Evolutionary conservation across 92 coral and sea anemone genomes (phyloP).

Genomic region (Paramuricea clavata): DNA sequence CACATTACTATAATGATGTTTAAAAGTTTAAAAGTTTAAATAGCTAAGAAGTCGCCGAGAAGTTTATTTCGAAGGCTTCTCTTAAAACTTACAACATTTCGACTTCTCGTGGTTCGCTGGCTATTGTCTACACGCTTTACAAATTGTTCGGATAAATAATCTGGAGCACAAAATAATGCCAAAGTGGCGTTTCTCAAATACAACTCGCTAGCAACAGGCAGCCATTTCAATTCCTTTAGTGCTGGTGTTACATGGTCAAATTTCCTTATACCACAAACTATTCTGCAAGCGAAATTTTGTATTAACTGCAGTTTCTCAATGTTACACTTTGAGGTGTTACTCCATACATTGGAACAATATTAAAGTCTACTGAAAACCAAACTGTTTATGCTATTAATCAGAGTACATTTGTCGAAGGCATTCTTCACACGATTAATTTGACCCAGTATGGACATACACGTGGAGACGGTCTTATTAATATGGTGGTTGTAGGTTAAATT

Average conservation of each 20-base stretch:
- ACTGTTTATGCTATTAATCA: conserved; percentile 11
- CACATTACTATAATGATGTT: no score
- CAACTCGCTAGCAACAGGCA: background rate
- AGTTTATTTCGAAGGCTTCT: background rate
- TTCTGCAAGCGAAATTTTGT: background rate
- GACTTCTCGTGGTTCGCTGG: background rate
- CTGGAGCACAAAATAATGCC: conserved; percentile 66
- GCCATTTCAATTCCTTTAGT: background rate
- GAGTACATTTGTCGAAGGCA: conserved; percentile 21
- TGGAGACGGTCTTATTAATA: no score
- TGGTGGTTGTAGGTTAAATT: conserved; percentile 35
- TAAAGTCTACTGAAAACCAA: conserved; percentile 36
- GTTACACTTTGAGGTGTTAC: conserved; percentile 35
- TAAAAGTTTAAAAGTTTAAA: no score
- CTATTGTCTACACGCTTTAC: background rate
- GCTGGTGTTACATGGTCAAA: background rate
- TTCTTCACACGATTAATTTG: conserved; percentile 42
- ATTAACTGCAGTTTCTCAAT: background rate
- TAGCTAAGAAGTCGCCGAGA: no score
- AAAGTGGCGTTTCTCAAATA: conserved; percentile 15
- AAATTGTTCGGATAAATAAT: conserved; percentile 52
- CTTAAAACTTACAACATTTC: background rate
- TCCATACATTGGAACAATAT: conserved; percentile 62
- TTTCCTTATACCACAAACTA: background rate
- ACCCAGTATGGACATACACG: conserved; percentile 53